phyloP scores from a whole-genome alignment of 1,140 invertebrate species.

The Drosophila nigrodunni region DNA sequence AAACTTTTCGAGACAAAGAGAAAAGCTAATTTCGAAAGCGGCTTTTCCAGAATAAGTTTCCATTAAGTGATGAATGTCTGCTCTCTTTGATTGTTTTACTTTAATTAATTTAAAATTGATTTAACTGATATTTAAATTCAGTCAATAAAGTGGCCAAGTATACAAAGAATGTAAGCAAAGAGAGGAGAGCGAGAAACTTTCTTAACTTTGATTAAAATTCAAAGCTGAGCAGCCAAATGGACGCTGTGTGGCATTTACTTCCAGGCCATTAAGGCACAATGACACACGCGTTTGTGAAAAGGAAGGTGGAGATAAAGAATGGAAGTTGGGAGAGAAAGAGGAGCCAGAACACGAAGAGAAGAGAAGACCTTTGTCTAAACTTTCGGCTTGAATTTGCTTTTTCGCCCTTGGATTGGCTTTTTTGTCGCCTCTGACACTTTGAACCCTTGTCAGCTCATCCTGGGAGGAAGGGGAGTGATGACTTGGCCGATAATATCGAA shows the following conservation, averaged over 20 bases:
- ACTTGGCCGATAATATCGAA: constrained; percentile 43
- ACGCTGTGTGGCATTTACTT: constrained; percentile 47
- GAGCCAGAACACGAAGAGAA: neutral
- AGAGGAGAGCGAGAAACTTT: constrained; percentile 29
- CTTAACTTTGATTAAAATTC: constrained; percentile 45
- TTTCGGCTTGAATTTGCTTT: constrained; percentile 38
- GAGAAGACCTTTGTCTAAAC: constrained; percentile 48
- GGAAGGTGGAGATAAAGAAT: neutral
- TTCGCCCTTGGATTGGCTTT: constrained; percentile 40
- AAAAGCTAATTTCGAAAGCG: constrained; percentile 39
- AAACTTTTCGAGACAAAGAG: constrained; percentile 13
- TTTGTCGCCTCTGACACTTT: constrained; percentile 38
- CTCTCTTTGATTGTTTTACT: constrained; percentile 24
- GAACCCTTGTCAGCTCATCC: constrained; percentile 40
- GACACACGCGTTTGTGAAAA: constrained; percentile 37
- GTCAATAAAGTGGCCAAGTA: constrained; percentile 7
- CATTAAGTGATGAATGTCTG: neutral
- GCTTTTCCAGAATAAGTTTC: constrained; percentile 19
- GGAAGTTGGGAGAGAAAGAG: neutral
- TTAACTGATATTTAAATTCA: constrained; percentile 41
- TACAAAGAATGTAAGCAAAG: constrained; percentile 13
- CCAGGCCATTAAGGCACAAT: constrained; percentile 57
- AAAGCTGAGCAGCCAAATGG: constrained; percentile 34
- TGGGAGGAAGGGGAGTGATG: constrained; percentile 10
- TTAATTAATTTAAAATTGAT: constrained; percentile 38